These are phyloP conservation scores for Melanostigma gelatinosum DNA, from an alignment of 2,113 vertebrate species.

Conservation along the genomic window DNA sequence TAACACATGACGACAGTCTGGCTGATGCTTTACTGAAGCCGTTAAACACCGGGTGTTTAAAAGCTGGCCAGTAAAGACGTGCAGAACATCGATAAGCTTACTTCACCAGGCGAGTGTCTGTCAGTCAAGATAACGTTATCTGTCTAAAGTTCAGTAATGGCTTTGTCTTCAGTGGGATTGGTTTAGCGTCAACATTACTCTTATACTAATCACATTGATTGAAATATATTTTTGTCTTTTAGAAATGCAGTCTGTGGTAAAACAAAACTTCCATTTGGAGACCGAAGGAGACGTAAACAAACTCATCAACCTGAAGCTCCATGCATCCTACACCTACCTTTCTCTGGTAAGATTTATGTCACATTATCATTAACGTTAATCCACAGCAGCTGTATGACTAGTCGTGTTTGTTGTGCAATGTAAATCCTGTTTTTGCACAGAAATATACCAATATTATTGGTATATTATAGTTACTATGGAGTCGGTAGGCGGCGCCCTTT, in stretches of 20 bases:
- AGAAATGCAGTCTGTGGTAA: constrained; percentile 81
- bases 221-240: neutral
- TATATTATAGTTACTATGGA: too few relatives aligned
- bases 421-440: neutral
- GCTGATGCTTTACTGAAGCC: constrained; percentile 26
- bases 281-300: constrained; percentile 80
- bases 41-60: constrained; percentile 30
- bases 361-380: neutral
- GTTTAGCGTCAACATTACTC: neutral
- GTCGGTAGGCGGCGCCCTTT: too few relatives aligned
- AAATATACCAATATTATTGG: neutral
- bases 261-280: constrained; percentile 79
- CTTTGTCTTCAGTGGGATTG: neutral
- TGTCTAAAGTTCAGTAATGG: too few relatives aligned
- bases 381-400: neutral
- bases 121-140: neutral
- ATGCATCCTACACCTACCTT: constrained; percentile 79
- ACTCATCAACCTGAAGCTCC: constrained; percentile 80
- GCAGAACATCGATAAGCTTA: neutral
- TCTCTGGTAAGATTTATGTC: constrained; percentile 66
- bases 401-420: neutral
- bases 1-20: constrained; percentile 12
- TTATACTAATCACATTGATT: neutral
- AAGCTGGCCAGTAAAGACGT: neutral
- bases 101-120: neutral